These are phyloP conservation scores for Onychomys leucogaster DNA, from an alignment of 2,797 vertebrate genomes.

Conservation along the genomic window DNA sequence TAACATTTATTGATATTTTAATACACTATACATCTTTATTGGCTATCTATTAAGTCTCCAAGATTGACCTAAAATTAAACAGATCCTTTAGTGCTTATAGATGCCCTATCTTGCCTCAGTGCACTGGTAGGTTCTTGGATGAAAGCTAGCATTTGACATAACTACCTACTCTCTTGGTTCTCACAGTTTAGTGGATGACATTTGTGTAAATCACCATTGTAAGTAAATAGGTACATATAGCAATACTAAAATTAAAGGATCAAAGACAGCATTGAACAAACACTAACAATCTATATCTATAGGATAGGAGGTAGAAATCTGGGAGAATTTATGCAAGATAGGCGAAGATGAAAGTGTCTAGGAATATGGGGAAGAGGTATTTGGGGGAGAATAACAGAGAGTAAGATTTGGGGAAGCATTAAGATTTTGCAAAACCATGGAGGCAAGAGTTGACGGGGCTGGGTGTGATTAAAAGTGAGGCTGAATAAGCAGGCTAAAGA, in stretches of 20 bases:
- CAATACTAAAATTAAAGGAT: constrained; percentile 33
- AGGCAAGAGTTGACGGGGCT: background rate
- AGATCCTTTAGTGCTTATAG: background rate
- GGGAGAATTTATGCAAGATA: constrained; percentile 2
- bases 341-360: background rate
- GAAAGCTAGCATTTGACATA: background rate
- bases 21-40: background rate
- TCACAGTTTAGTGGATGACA: background rate
- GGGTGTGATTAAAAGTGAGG: background rate
- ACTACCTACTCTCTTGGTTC: background rate
- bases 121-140: background rate
- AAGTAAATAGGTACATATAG: background rate
- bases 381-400: background rate
- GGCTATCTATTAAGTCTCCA: background rate
- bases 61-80: background rate
- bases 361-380: background rate
- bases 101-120: background rate
- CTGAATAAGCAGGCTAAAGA: background rate
- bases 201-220: background rate
- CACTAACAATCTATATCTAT: background rate
- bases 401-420: background rate
- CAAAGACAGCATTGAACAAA: background rate
- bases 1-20: constrained; percentile 23
- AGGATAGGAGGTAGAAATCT: background rate
- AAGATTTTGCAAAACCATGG: background rate